These are phyloP conservation scores for Delichon dasypus DNA, from an alignment of 2,797 vertebrate species.

Conservation along the genomic window DNA sequence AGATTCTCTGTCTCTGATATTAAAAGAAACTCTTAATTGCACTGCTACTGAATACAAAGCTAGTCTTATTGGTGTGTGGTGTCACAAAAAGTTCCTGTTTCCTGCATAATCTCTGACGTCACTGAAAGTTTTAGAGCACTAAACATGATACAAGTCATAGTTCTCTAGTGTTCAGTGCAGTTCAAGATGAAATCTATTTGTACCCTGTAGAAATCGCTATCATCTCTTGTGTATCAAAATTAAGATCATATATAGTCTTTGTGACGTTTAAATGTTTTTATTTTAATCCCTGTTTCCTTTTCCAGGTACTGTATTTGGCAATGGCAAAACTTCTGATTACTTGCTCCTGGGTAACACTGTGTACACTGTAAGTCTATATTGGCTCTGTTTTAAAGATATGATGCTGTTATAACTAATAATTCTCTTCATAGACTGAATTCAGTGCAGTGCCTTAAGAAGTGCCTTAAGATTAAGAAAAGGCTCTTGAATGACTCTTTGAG, in stretches of 20 bases:
- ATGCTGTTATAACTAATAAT: neutral
- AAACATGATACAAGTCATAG: neutral
- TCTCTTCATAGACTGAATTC: neutral
- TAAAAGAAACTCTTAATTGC: neutral
- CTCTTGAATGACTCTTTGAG: neutral
- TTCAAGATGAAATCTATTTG: neutral
- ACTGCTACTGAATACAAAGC: neutral
- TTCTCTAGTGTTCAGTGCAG: neutral
- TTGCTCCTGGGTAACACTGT: conserved; percentile 97
- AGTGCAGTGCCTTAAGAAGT: neutral
- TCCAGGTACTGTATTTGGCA: conserved; percentile 92
- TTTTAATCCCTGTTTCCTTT: conserved; percentile 34
- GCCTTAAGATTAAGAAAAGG: neutral
- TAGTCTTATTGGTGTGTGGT: neutral
- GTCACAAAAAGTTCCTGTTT: neutral
- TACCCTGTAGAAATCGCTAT: neutral
- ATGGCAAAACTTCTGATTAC: conserved; percentile 94
- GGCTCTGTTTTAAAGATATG: neutral
- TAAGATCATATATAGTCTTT: neutral
- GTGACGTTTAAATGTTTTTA: neutral
- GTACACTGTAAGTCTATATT: conserved; percentile 89
- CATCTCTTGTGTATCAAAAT: neutral
- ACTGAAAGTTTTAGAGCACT: neutral
- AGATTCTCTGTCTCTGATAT: neutral
- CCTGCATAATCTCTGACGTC: neutral